Evolutionary conservation across 2,113 vertebrate species (phyloP), one percentile per base, ranked within the genome.

Genomic region (Muntiacus reevesi): DNA sequence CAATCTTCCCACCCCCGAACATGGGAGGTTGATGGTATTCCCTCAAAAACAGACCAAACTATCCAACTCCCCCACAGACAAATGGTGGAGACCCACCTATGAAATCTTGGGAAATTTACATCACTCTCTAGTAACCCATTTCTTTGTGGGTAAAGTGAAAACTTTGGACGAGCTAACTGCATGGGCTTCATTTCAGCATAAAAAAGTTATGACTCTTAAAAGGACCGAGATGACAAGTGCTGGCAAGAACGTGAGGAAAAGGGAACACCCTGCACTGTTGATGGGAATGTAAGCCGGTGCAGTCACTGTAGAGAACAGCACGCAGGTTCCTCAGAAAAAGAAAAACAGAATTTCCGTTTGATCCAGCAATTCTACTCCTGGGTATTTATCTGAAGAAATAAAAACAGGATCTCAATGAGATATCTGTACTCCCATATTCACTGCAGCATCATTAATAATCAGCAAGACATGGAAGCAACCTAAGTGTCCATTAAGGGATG

Each of bases 71-170:
- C 19, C 30, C 89, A 10, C 5, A 55, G 60, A 6, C 60, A 54
- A 54, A 94, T 36, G 7, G n/a, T 45, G 12, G 28, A 64, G 17
- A 85, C 60, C 2, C 23, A 59, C 11, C 19, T 52, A 7, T 5
- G 55, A 57, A 64, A 45, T 82, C 21, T 47, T 60, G 67, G 64
- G 17, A 97, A 85, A 88, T 45, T 30, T 54, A 50, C 4, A 23
- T 23, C 71, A 84, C 43, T 91, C 86, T 83, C 40, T 47, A n/a
- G 13, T 94, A 36, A 74, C 13, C 36, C 59, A 64, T n/a, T 64
- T 95, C 36, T 74, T 57, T 84, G 43, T 43, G 52, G 74, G 36
- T 88, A 45, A 84, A 89, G 82, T 79, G 36, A 57, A 64, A 64
- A 55, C n/a, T 81, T 7, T 30, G 7, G 33, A 90, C 0, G 0